Evolutionary conservation across 1,140 invertebrate species (phyloP).

Genomic region (Drosophila navojoa): DNA sequence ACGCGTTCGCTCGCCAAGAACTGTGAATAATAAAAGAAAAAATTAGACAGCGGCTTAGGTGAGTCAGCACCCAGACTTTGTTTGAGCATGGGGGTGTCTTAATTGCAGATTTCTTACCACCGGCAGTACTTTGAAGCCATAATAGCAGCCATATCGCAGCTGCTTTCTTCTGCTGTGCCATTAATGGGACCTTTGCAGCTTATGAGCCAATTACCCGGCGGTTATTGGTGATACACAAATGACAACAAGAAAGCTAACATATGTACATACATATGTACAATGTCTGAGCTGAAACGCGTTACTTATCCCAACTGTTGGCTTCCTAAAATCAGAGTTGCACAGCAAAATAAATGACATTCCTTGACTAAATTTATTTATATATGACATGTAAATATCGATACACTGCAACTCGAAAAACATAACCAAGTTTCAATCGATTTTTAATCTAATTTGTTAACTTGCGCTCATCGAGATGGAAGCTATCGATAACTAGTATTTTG

Average conservation of each 20-base stretch:
- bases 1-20: slow-evolving; percentile 86
- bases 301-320: slow-evolving; percentile 5
- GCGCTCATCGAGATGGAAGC: too few relatives aligned
- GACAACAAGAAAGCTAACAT: slow-evolving; percentile 30
- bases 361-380: not conserved
- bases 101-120: slow-evolving; percentile 34
- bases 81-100: not conserved
- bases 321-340: not conserved
- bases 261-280: not conserved
- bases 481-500: too few relatives aligned
- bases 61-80: slow-evolving; percentile 45
- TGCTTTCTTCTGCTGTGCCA: slow-evolving; percentile 46
- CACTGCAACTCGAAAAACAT: not conserved
- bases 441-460: too few relatives aligned
- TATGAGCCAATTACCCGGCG: slow-evolving; percentile 2
- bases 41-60: slow-evolving; percentile 19
- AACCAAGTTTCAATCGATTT: too few relatives aligned
- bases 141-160: slow-evolving; percentile 64
- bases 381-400: too few relatives aligned
- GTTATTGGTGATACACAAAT: slow-evolving; percentile 4
- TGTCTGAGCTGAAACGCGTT: not conserved
- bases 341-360: not conserved
- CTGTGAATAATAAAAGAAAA: slow-evolving; percentile 32
- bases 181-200: slow-evolving; percentile 27
- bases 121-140: slow-evolving; percentile 29